These are phyloP conservation scores for Cheilosia vulpina DNA, from an alignment of 2,888 invertebrate species.

Conservation along the genomic window DNA sequence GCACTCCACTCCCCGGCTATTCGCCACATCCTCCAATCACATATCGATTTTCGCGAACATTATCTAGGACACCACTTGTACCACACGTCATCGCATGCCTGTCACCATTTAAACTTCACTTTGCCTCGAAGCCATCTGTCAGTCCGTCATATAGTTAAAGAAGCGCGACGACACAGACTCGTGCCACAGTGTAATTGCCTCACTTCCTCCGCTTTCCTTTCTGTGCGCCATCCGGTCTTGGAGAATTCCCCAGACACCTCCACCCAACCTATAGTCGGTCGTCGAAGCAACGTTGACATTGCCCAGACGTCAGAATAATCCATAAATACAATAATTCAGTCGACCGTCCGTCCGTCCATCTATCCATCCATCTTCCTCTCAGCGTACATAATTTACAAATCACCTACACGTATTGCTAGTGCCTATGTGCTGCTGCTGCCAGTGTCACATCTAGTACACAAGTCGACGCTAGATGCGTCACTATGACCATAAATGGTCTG, in stretches of 20 bases:
- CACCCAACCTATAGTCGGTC: not conserved
- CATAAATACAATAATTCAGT: conserved; percentile 73
- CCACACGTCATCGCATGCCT: conserved; percentile 33
- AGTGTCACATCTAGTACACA: conserved; percentile 63
- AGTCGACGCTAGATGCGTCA: conserved; percentile 65
- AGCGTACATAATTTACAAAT: conserved; percentile 71
- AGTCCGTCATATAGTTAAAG: conserved; percentile 47
- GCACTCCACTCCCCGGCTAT: not conserved
- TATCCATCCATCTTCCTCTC: conserved; percentile 70
- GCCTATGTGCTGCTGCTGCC: not conserved
- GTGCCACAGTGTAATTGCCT: conserved; percentile 66
- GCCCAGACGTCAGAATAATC: conserved; percentile 68
- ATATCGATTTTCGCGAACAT: not conserved
- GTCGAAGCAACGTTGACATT: conserved; percentile 38
- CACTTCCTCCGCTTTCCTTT: conserved; percentile 23
- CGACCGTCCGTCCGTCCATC: conserved; percentile 64
- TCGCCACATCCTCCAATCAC: not conserved
- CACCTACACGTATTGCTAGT: conserved; percentile 60
- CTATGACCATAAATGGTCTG: conserved; percentile 73
- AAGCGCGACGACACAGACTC: conserved; percentile 58
- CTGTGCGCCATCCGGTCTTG: conserved; percentile 39
- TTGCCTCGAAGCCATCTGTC: conserved; percentile 45
- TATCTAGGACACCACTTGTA: not conserved
- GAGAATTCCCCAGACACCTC: conserved; percentile 33
- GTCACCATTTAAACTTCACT: conserved; percentile 36